These are phyloP conservation scores for Stigmatopora nigra DNA, from an alignment of 2,113 vertebrate species.

Conservation along the genomic window DNA sequence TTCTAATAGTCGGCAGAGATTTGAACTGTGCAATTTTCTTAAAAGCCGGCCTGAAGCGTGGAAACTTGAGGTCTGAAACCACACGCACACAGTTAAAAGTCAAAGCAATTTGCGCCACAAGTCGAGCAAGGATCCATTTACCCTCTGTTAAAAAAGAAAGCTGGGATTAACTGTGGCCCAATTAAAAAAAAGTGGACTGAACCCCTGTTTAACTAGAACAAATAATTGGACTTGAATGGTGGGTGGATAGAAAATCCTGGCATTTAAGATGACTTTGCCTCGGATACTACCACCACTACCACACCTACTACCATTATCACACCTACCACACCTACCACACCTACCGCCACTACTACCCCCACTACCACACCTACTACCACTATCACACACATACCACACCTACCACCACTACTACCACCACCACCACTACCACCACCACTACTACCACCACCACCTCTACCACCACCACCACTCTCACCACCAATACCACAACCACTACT, in stretches of 20 bases:
- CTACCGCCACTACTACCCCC: no score
- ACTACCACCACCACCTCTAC: no score
- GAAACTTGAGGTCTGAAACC: background rate
- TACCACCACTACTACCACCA: no score
- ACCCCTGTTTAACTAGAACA: constrained; percentile 57
- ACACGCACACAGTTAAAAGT: constrained; percentile 14
- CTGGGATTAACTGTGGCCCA: constrained; percentile 57
- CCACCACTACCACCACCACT: no score
- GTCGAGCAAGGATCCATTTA: constrained; percentile 48
- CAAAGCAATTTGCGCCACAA: constrained; percentile 52
- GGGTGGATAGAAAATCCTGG: background rate
- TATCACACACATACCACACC: no score
- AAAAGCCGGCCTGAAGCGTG: background rate
- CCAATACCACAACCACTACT: no score
- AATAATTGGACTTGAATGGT: constrained; percentile 41
- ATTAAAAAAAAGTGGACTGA: constrained; percentile 63
- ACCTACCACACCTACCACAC: no score
- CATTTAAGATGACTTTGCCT: no score
- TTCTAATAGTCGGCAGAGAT: constrained; percentile 23
- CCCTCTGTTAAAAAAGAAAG: constrained; percentile 51
- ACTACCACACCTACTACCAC: no score
- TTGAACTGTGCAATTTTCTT: background rate
- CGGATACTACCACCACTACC: no score
- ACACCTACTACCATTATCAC: no score
- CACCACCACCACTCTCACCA: no score